Base-by-base conservation (phyloP, 2,113 vertebrate species). In the Ondatra zibethicus region DNA sequence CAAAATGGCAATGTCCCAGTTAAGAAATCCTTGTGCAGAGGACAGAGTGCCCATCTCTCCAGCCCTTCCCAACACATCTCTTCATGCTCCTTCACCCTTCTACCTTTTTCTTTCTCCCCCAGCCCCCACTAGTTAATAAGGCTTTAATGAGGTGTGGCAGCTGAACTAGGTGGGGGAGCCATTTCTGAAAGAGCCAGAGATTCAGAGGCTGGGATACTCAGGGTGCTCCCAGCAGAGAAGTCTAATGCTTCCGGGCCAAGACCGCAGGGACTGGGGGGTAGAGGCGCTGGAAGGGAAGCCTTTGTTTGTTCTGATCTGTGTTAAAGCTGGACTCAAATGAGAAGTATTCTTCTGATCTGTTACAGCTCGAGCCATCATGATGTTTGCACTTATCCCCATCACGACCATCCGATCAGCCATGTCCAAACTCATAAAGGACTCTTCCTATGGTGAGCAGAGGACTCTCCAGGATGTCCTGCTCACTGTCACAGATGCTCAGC, bases 371-470 rank as follows among this genome's bases (percentile, higher is more conserved):
- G 98, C 97, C 1, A 81, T 99, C 96, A 99, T 98, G 98, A 95
- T 99, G 47, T 99, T 99, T 47, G 99, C 99, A 4, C 99, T 99
- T 86, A 99, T 99, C 42, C 99, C 99, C 6, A 97, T 99, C 98
- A 99, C 99, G 6, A 99, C 99, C 10, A 99, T 99, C 97, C 99
- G 99, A 70, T 99, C 99, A 2, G 97, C 99, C 97, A 98, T 99
- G 92, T 99, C 99, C 58, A 99, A 99, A 97, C 99, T 99, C 29
- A 98, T 99, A 0, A 98, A 98, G 84, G 98, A 98, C 76, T 99
- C 99, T 11, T 99, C 98, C 7, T 99, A 99, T 0, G 99, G 99
- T 99, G 98, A 99, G 99, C 75, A 66, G 82, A 94, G n/a, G 5
- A 7, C 65, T 52, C 91, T 82, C 75, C 16, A 39, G 52, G 13